A percentile compares a stretch with the other conserved stretches of the same genome.
Conservation (phyloP, 2,888 invertebrate species). For the Drosophila mercatorum region DNA sequence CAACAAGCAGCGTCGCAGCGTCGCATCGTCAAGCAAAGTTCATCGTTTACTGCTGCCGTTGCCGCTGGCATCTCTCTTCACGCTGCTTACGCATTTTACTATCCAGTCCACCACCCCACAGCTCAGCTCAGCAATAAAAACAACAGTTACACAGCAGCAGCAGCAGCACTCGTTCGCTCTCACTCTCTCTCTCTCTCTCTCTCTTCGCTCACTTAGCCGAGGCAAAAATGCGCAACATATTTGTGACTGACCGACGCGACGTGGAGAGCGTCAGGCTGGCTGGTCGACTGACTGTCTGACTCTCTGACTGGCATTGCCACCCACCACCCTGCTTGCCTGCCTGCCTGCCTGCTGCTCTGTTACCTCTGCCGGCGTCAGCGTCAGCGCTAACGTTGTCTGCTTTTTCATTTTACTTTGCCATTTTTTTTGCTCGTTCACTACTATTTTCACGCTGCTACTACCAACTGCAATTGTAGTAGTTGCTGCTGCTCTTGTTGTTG, state of each 20-base stretch:
- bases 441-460: constrained; percentile 77
- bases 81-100: constrained; percentile 77
- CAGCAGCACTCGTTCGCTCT: constrained; percentile 39
- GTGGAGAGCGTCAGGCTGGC: constrained; percentile 42
- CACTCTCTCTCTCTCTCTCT: constrained; percentile 23
- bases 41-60: constrained; percentile 71
- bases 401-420: constrained; percentile 58
- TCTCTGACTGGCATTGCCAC: constrained; percentile 45
- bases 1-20: constrained; percentile 42
- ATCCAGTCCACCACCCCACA: constrained; percentile 44
- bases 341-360: constrained; percentile 25
- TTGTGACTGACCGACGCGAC: constrained; percentile 75
- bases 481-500: constrained; percentile 33
- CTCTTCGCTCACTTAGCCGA: constrained; percentile 22
- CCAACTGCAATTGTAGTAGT: constrained; percentile 50
- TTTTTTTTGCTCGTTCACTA: constrained; percentile 66
- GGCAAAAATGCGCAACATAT: constrained; percentile 80
- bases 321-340: constrained; percentile 31
- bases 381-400: constrained; percentile 61
- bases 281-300: constrained; percentile 28
- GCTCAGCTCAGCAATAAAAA: constrained; percentile 55
- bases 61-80: constrained; percentile 44
- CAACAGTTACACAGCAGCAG: constrained; percentile 74
- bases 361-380: constrained; percentile 35
- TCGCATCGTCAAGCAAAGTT: constrained; percentile 76